These are phyloP conservation scores for Brienomyrus longianalis DNA, from an alignment of 2,113 vertebrate genomes.

Conservation along the genomic window DNA sequence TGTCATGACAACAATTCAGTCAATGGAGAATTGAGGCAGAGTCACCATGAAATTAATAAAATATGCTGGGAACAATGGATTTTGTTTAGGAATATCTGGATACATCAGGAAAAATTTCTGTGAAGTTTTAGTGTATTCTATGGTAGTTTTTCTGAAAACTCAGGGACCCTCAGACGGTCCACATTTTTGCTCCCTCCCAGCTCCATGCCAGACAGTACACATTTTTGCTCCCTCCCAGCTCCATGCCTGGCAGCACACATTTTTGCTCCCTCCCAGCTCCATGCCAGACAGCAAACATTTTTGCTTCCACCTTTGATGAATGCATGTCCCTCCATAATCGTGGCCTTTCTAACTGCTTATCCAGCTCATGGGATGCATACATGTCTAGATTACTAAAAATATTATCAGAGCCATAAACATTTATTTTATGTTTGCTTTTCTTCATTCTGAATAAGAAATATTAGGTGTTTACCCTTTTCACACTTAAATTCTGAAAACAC, in stretches of 20 bases:
- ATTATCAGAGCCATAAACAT: not conserved
- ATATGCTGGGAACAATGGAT: not conserved
- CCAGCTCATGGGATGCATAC: not conserved
- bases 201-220: no score
- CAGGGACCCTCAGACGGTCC: not conserved
- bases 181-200: not conserved
- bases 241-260: no score
- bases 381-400: not conserved
- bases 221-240: no score
- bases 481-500: not conserved
- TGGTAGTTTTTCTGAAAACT: not conserved
- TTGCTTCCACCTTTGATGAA: not conserved
- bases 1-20: not conserved
- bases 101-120: not conserved
- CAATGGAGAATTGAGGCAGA: not conserved
- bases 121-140: not conserved
- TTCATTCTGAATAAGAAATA: not conserved
- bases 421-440: not conserved
- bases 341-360: not conserved
- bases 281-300: not conserved
- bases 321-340: not conserved
- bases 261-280: no score
- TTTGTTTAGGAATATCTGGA: not conserved
- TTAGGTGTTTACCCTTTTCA: not conserved
- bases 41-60: constrained; percentile 4